Conservation (phyloP, 2,797 vertebrate genomes). For the Furcifer pardalis region DNA sequence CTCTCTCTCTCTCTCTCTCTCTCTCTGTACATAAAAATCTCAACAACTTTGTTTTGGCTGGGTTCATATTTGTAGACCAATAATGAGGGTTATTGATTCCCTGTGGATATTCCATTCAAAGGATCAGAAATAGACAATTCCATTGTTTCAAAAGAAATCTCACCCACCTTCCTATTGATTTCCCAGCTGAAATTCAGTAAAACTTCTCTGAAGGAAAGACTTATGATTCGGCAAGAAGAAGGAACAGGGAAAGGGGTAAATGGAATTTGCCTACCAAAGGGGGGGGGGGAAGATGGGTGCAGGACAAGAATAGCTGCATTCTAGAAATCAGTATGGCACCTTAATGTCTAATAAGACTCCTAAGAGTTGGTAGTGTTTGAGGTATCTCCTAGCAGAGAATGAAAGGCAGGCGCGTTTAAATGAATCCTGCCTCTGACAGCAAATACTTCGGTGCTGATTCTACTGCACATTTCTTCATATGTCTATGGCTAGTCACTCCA, state of each 20-base stretch:
- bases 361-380: neutral
- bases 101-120: neutral
- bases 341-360: neutral
- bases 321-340: neutral
- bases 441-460: neutral
- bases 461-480: too few relatives aligned
- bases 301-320: neutral
- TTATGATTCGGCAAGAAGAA: neutral
- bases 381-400: neutral
- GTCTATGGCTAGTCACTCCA: neutral
- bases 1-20: too few relatives aligned
- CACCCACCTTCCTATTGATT: neutral
- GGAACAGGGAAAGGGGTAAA: neutral
- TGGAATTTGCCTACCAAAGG: neutral
- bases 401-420: neutral
- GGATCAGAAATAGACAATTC: neutral
- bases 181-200: neutral
- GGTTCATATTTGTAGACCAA: neutral
- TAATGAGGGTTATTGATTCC: neutral
- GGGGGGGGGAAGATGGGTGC: neutral
- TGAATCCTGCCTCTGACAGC: neutral
- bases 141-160: neutral
- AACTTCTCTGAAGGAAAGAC: neutral
- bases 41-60: neutral
- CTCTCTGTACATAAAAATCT: too few relatives aligned